Base-by-base conservation (phyloP, 2,797 vertebrate genomes). In the Falco biarmicus region DNA sequence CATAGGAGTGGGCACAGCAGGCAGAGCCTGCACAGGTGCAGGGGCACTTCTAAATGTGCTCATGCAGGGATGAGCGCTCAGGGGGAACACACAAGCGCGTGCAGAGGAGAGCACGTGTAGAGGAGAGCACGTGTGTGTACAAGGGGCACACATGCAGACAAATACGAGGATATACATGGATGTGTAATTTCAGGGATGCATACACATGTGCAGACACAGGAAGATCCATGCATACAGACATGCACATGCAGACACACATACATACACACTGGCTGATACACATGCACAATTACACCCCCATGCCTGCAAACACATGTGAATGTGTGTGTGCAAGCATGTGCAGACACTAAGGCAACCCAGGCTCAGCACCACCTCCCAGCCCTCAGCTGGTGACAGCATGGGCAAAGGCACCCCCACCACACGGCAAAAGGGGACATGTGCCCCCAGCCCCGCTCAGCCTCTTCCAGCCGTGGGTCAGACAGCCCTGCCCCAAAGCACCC, bases 191-290 rank as follows among this genome's bases (percentile, higher is more conserved):
- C 34, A 48, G 45, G 61, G 50, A 32, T 11, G 71, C 76, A 21
- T 51, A 32, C 22, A 12, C 2, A 2, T 25, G 54, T 26, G 29
- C 45, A 34, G 75, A 11, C 34, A 37, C 3, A 2, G 25, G 50
- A 69, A 50, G n/a, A 48, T 32, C 17, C 9, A 2, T 8, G 32
- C 43, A 37, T 31, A 6, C 10, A 41, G 37, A 20, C 11, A 26
- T 2, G 20, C 57, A 10, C 31, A 3, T 0, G 2, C n/a, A 53
- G 26, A 28, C 28, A 63, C 28, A 3, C 1, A 1, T 26, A 50
- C 28, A 57, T 31, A 39, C 12, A 25, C 51, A 5, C 9, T 20
- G 12, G 14, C 29, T 47, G 63, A 41, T 5, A 56, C 31, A 56
- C 17, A 10, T 2, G 0, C 18, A 25, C 3, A 15, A 28, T 37